phyloP scores from a whole-genome alignment of 2,888 invertebrate genomes.

The Trimorus sp. region DNA sequence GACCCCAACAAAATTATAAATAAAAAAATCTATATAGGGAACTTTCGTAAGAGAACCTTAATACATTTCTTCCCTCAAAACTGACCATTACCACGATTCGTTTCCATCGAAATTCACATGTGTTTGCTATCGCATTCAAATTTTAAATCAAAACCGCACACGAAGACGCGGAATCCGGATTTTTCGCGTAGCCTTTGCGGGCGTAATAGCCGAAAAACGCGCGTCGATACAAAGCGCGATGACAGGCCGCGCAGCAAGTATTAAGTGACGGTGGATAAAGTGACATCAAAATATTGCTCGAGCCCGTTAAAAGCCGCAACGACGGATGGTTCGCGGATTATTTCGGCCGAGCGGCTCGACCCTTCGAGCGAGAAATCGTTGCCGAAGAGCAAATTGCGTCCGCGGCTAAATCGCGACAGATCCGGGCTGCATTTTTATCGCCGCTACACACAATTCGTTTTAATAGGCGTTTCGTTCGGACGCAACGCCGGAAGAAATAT shows the following conservation, averaged over 20 bases:
- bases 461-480: slow-evolving; percentile 35
- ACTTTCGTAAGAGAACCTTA: no score
- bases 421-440: slow-evolving; percentile 63
- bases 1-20: no score
- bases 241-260: slow-evolving; percentile 52
- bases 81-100: no score
- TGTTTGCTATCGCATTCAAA: no score
- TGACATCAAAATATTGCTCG: slow-evolving; percentile 65
- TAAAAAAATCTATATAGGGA: no score
- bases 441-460: slow-evolving; percentile 48
- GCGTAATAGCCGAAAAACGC: slow-evolving; percentile 19
- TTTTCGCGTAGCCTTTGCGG: slow-evolving; percentile 4
- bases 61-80: no score
- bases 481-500: slow-evolving; percentile 32
- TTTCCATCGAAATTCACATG: no score
- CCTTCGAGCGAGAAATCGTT: slow-evolving; percentile 63
- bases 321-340: slow-evolving; percentile 66
- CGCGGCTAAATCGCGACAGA: slow-evolving; percentile 58
- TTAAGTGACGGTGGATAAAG: slow-evolving; percentile 36
- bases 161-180: not conserved
- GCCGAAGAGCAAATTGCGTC: slow-evolving; percentile 63
- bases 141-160: not conserved
- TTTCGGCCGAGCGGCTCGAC: slow-evolving; percentile 62
- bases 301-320: slow-evolving; percentile 61
- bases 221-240: slow-evolving; percentile 32